Evolutionary conservation across 2,113 vertebrate genomes (phyloP), one percentile per base, ranked within the genome.

Genomic region (Pseudois nayaur): DNA sequence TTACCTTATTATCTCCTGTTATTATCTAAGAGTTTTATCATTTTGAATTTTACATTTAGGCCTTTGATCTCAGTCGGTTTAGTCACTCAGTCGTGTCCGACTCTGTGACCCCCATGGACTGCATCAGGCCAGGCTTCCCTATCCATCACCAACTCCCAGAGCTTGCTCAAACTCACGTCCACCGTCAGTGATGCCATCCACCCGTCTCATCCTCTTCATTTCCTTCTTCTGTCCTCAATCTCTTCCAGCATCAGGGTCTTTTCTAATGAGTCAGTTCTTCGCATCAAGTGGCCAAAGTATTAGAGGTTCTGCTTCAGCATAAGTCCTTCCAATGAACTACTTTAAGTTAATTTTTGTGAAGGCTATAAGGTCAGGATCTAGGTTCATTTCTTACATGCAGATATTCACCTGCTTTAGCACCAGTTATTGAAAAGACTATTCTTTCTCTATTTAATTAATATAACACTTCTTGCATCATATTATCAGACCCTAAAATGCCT

Each of bases 381-480:
- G 23, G 78, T 84, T 91, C 25, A 43, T 71, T 54, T 67, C 67
- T 85, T 82, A 8, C 13, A 45, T 36, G 4, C 33, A 17, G 2
- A 48, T 94, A 7, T 52, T 71, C 16, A 36, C 3, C 36, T 59
- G 1, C 25, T 55, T n/a, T 59, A 54, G 16, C 3, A n/a, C 15
- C 57, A 40, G n/a, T 76, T 78, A 23, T 62, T 95, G 74, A 86
- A 90, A 83, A 76, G 29, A 33, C 11, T 31, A 3, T 50, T n/a
- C 23, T 60, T 92, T 67, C 71, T 79, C 17, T 45, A 27, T 23
- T 64, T 54, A 76, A 87, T 64, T 87, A 0, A 64, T 97, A n/a
- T 94, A 96, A 84, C 36, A 91, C 74, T 97, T 98, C 6, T 95
- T 97, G 15, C n/a, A 67, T 89, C 88, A 74, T 94, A 87, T 94